phyloP scores from a whole-genome alignment of 30 jellyfish, hydroid and myxozoan genomes.

The Cassiopea xamachana region DNA sequence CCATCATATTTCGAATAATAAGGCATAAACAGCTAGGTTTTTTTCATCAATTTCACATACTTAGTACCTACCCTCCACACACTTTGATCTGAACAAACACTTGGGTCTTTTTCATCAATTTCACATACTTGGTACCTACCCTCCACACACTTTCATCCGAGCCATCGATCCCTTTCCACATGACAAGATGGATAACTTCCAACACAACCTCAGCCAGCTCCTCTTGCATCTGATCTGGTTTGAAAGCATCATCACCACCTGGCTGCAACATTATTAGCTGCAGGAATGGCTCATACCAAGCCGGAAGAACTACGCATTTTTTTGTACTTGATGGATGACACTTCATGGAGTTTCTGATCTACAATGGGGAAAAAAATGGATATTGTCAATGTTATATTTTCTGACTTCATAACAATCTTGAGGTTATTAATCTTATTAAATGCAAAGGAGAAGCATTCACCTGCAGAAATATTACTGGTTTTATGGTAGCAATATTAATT shows the following conservation, averaged over 20 bases:
- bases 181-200: constrained; percentile 78
- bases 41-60: no score
- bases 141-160: constrained; percentile 87
- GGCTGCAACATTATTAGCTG: constrained; percentile 59
- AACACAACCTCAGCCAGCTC: constrained; percentile 79
- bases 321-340: constrained; percentile 70
- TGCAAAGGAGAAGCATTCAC: no score
- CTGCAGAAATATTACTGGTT: no score
- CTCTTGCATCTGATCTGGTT: constrained; percentile 86
- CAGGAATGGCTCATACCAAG: constrained; percentile 88
- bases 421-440: no score
- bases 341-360: constrained; percentile 86
- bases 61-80: constrained; percentile 82
- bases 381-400: background rate
- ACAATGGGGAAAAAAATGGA: background rate
- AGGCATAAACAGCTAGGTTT: no score
- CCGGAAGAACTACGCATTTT: constrained; percentile 67
- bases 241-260: constrained; percentile 42
- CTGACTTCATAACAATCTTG: no score
- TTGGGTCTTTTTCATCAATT: no score
- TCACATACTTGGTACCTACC: constrained; percentile 31
- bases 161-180: constrained; percentile 95
- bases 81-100: constrained; percentile 49
- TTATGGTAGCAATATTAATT: no score
- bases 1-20: no score